Percentiles rank a stretch among this genome's conserved stretches.
These are phyloP conservation scores for Machimus rusticus DNA, from an alignment of 2,888 invertebrate genomes.

Conservation along the genomic window DNA sequence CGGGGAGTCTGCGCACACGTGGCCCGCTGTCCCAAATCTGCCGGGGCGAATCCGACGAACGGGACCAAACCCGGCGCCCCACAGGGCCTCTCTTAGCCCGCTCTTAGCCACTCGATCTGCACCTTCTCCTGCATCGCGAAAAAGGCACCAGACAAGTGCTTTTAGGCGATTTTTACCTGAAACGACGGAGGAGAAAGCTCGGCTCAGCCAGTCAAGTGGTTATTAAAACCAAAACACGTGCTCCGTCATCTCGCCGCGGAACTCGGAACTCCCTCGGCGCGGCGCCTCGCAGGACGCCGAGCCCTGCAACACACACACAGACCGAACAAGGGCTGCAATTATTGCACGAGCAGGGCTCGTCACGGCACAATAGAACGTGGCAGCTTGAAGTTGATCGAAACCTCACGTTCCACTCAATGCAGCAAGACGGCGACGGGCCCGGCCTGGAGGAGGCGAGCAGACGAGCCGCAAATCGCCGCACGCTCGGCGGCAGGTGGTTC, in stretches of 20 bases:
- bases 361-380: slow-evolving; percentile 3
- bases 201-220: slow-evolving; percentile 7
- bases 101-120: background rate
- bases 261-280: background rate
- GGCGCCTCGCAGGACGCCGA: background rate
- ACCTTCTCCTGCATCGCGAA: background rate
- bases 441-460: background rate
- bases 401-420: slow-evolving; percentile 28
- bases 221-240: slow-evolving; percentile 24
- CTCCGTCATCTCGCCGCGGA: slow-evolving; percentile 5
- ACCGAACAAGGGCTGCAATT: background rate
- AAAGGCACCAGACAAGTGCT: background rate
- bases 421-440: background rate
- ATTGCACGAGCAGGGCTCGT: background rate
- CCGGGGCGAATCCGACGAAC: background rate
- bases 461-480: background rate
- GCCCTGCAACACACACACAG: background rate
- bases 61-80: background rate
- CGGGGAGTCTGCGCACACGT: background rate
- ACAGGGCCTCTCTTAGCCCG: background rate
- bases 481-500: background rate
- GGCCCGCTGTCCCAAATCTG: background rate
- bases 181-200: background rate
- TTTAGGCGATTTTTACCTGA: background rate
- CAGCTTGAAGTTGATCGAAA: slow-evolving; percentile 15